Evolutionary conservation across 2,113 vertebrate genomes (phyloP).

Genomic region (Gambusia affinis): DNA sequence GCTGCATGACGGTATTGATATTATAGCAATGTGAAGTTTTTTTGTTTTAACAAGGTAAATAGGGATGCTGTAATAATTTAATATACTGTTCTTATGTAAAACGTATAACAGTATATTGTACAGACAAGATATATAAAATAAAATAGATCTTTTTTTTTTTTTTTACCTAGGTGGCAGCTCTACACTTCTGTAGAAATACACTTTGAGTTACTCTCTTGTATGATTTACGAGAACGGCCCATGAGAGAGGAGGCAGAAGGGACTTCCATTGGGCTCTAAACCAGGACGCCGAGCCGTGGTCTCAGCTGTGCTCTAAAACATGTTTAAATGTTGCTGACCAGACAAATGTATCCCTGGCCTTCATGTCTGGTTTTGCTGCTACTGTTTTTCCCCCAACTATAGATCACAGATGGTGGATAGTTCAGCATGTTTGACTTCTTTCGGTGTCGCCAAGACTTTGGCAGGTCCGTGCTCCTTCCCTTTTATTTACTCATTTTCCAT

Average conservation of each 20-base stretch:
- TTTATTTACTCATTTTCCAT: not conserved
- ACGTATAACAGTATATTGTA: not conserved
- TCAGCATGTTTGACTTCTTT: slow-evolving; percentile 2
- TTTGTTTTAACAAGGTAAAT: no score
- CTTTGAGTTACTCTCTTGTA: slow-evolving; percentile 1
- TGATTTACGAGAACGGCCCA: slow-evolving; percentile 57
- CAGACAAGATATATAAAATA: not conserved
- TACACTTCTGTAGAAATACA: not conserved
- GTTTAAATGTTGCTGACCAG: slow-evolving; percentile 40
- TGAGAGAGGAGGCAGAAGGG: slow-evolving; percentile 11
- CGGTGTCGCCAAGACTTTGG: slow-evolving; percentile 15
- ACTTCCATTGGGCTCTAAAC: slow-evolving; percentile 33
- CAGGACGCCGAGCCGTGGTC: slow-evolving; percentile 28
- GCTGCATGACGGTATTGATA: no score
- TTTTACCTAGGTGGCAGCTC: not conserved
- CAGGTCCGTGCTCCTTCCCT: slow-evolving; percentile 11
- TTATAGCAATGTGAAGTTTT: no score
- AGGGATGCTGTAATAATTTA: no score
- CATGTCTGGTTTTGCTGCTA: slow-evolving; percentile 20
- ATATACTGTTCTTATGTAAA: not conserved
- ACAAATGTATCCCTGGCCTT: slow-evolving; percentile 18
- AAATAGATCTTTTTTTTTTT: not conserved
- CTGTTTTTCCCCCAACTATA: slow-evolving; percentile 6
- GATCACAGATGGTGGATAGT: slow-evolving; percentile 27
- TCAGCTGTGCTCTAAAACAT: slow-evolving; percentile 45